These are phyloP conservation scores for Cichladusa arquata DNA, from an alignment of 2,113 vertebrate genomes.

Conservation along the genomic window DNA sequence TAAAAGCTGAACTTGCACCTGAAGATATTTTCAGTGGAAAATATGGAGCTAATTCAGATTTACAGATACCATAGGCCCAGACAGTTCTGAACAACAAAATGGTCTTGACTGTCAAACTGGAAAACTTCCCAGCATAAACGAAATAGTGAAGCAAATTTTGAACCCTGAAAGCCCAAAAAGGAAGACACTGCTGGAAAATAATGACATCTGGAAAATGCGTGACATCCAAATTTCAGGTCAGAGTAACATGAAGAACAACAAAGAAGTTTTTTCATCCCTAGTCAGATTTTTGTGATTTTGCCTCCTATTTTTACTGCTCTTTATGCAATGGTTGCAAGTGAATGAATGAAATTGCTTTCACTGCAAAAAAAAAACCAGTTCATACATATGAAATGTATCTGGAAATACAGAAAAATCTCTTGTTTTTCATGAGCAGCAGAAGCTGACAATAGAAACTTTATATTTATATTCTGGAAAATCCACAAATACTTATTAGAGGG, in stretches of 20 bases:
- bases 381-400: background rate
- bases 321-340: background rate
- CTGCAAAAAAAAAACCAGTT: background rate
- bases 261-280: rapidly evolving
- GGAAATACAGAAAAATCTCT: background rate
- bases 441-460: background rate
- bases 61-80: background rate
- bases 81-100: background rate
- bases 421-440: background rate
- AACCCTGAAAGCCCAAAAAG: background rate
- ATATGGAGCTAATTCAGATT: background rate
- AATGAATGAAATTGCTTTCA: background rate
- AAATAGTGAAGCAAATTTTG: background rate
- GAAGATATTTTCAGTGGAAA: background rate
- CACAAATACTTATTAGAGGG: background rate
- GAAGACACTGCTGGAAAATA: background rate
- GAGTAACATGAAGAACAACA: background rate
- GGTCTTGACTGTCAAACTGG: background rate
- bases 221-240: background rate
- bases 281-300: background rate
- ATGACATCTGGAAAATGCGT: background rate
- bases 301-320: background rate
- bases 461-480: background rate
- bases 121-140: background rate
- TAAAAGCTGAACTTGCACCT: background rate